These are phyloP conservation scores for Margarornis squamiger DNA, from an alignment of 2,797 vertebrate species.

Conservation along the genomic window DNA sequence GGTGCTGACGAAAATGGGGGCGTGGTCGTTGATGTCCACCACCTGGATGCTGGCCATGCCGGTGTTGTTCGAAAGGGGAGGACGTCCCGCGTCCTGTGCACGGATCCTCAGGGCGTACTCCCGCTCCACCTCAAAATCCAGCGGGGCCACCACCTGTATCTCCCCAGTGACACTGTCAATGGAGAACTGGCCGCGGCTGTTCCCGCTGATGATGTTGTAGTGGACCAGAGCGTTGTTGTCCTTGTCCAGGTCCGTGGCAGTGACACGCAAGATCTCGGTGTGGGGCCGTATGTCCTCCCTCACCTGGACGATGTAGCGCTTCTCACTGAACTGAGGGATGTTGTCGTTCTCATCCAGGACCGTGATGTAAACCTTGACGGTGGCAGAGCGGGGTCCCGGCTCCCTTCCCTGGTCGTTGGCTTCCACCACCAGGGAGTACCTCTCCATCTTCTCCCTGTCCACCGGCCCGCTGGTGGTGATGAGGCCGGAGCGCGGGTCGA, in stretches of 20 bases:
- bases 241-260: conserved; percentile 91
- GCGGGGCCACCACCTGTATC: conserved; percentile 91
- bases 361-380: conserved; percentile 90
- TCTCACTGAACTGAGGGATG: conserved; percentile 95
- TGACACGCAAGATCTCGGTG: conserved; percentile 88
- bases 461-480: conserved; percentile 93
- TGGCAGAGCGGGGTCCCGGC: conserved; percentile 90
- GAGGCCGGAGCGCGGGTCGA: conserved; percentile 93
- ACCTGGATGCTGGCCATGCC: conserved; percentile 95
- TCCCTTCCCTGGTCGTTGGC: conserved; percentile 95
- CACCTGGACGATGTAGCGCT: conserved; percentile 94
- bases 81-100: conserved; percentile 93
- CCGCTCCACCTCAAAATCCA: conserved; percentile 93
- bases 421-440: conserved; percentile 92
- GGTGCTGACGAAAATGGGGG: conserved; percentile 97
- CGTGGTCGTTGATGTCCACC: conserved; percentile 95
- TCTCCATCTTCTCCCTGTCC: conserved; percentile 92
- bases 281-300: conserved; percentile 92
- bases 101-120: conserved; percentile 93
- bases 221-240: conserved; percentile 93
- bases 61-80: conserved; percentile 95
- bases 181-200: conserved; percentile 94
- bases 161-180: conserved; percentile 95
- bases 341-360: conserved; percentile 98
- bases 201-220: conserved; percentile 97